phyloP scores from a whole-genome alignment of 2,888 invertebrate genomes.

The Drosophila falleni region DNA sequence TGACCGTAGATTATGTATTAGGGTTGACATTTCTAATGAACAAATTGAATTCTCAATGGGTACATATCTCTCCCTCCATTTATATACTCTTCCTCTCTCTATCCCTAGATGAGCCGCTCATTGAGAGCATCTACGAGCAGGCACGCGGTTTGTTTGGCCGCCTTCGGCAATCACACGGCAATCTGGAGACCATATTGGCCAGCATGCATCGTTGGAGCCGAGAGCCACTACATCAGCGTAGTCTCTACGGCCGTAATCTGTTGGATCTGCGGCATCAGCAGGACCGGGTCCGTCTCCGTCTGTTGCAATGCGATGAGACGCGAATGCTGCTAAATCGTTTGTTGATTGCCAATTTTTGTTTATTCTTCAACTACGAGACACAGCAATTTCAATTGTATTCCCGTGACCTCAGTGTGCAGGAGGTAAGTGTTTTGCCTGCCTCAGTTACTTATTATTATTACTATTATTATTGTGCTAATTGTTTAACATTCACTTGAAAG shows the following conservation, averaged over 20 bases:
- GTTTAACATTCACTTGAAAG: conserved; percentile 53
- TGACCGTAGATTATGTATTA: neutral
- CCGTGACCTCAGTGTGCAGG: conserved; percentile 71
- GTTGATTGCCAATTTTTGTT: conserved; percentile 81
- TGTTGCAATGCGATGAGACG: conserved; percentile 80
- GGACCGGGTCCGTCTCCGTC: conserved; percentile 75
- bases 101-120: conserved; percentile 66
- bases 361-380: conserved; percentile 79
- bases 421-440: conserved; percentile 56
- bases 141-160: conserved; percentile 72
- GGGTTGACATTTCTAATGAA: no score
- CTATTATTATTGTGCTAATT: conserved; percentile 16
- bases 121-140: conserved; percentile 73
- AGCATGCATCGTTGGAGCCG: conserved; percentile 90
- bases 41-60: no score
- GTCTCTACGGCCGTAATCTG: conserved; percentile 83
- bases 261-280: conserved; percentile 82
- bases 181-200: conserved; percentile 87
- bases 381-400: conserved; percentile 66
- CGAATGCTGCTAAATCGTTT: conserved; percentile 78
- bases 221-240: conserved; percentile 91
- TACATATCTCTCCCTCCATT: neutral
- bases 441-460: conserved; percentile 12
- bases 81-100: neutral
- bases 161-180: conserved; percentile 86